These are phyloP conservation scores for Drosophila kurseongensis DNA, from an alignment of 1,140 invertebrate genomes.

Conservation along the genomic window DNA sequence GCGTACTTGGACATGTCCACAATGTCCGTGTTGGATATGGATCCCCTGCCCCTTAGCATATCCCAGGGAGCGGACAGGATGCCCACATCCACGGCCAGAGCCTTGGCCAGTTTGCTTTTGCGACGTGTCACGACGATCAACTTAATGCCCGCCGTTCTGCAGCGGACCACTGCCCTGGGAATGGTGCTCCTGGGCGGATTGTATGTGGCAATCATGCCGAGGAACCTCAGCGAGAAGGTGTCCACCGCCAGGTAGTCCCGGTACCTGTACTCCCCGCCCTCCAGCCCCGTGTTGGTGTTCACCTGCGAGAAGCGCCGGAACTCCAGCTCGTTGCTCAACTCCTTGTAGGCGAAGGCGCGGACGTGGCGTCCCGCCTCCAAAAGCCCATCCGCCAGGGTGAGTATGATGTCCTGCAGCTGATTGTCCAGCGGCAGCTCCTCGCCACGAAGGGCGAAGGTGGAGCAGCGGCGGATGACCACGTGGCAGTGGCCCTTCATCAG, in stretches of 20 bases:
- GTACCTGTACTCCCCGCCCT: not conserved
- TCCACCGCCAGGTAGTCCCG: conserved; percentile 20
- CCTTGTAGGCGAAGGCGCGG: conserved; percentile 45
- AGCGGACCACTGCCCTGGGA: conserved; percentile 17
- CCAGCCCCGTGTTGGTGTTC: not conserved
- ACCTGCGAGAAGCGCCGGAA: not conserved
- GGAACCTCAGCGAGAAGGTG: conserved; percentile 25
- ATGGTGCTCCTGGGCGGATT: conserved; percentile 32
- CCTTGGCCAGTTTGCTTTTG: not conserved
- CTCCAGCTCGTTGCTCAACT: conserved; percentile 11
- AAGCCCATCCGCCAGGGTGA: not conserved
- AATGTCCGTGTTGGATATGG: not conserved
- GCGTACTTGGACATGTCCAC: conserved; percentile 43
- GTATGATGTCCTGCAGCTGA: not conserved
- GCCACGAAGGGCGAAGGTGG: conserved; percentile 9
- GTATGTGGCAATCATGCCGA: conserved; percentile 46
- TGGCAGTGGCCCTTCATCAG: conserved; percentile 40
- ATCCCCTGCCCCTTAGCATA: not conserved
- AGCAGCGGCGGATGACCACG: conserved; percentile 30
- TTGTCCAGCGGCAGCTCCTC: conserved; percentile 12
- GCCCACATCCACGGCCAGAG: conserved; percentile 44
- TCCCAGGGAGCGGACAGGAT: conserved; percentile 9
- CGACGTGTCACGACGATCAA: conserved; percentile 34
- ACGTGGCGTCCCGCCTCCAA: conserved; percentile 22
- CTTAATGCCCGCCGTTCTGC: conserved; percentile 56